Conservation (phyloP, 2,113 vertebrate species). For the Cyanoramphus novaezelandiae region DNA sequence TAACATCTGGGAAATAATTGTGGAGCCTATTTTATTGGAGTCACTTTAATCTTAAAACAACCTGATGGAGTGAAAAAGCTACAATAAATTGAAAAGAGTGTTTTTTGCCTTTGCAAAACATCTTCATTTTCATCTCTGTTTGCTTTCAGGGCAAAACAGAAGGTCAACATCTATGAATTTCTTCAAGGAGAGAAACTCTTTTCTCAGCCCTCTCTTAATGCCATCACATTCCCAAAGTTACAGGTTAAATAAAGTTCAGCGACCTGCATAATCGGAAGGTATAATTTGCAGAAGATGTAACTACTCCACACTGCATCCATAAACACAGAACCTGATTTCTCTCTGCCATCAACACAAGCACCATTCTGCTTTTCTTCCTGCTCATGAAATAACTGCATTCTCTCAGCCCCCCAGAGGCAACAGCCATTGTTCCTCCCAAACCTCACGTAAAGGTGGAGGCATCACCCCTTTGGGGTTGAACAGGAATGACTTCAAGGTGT, state of each 20-base stretch:
- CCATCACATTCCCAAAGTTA: not conserved
- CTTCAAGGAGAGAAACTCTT: not conserved
- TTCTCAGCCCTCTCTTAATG: not conserved
- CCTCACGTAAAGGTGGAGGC: fast-evolving
- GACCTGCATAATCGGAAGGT: not conserved
- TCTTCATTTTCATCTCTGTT: not conserved
- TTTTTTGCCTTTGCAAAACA: not conserved
- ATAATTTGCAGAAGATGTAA: fast-evolving
- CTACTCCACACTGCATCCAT: not conserved
- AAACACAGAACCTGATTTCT: not conserved
- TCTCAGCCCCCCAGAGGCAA: fast-evolving
- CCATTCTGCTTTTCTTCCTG: not conserved
- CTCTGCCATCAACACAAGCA: not conserved
- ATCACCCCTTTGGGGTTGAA: not conserved
- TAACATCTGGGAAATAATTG: not conserved
- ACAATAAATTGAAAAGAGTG: not conserved
- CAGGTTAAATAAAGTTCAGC: slow-evolving; percentile 23
- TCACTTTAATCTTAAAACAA: not conserved
- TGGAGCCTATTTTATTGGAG: not conserved
- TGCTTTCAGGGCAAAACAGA: slow-evolving; percentile 11
- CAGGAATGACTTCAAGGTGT: fast-evolving
- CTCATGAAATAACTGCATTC: not conserved
- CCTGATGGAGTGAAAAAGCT: not conserved
- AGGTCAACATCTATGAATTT: slow-evolving; percentile 12
- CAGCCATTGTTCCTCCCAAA: not conserved